A percentile compares a stretch with the other conserved stretches of the same genome.
Evolutionary conservation across 2,888 invertebrate genomes (phyloP).

Genomic region (Monochamus alternatus): DNA sequence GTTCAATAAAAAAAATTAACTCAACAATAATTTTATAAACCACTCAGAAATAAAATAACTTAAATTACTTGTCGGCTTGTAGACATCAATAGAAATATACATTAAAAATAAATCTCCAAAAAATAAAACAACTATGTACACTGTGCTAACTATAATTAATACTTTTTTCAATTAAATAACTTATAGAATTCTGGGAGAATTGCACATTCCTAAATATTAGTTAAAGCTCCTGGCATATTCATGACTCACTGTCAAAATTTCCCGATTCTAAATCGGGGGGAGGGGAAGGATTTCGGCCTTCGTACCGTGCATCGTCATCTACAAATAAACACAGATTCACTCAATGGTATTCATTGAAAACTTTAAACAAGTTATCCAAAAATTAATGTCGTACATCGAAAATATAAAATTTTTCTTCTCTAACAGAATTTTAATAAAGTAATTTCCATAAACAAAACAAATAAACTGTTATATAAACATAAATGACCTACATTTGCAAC

Average conservation of each 20-base stretch:
- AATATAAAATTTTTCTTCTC: too few relatives aligned
- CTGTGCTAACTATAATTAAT: conserved; percentile 53
- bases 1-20: conserved; percentile 53
- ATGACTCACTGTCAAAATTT: conserved; percentile 47
- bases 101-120: conserved; percentile 55
- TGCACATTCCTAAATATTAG: conserved; percentile 56
- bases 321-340: conserved; percentile 13
- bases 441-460: too few relatives aligned
- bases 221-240: conserved; percentile 53
- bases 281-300: conserved; percentile 70
- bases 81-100: conserved; percentile 38
- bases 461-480: too few relatives aligned
- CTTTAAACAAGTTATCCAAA: not conserved
- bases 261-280: conserved; percentile 65
- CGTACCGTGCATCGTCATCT: conserved; percentile 70
- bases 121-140: conserved; percentile 63
- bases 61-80: conserved; percentile 35
- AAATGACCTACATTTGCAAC: too few relatives aligned
- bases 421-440: too few relatives aligned
- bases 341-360: not conserved
- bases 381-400: too few relatives aligned
- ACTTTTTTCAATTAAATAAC: conserved; percentile 39
- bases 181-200: conserved; percentile 51
- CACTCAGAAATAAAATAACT: conserved; percentile 52
- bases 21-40: conserved; percentile 55